Percentiles rank a stretch among this genome's conserved stretches.
Evolutionary conservation across 2,113 vertebrate species (phyloP).

Genomic region (Limnothrissa miodon): DNA sequence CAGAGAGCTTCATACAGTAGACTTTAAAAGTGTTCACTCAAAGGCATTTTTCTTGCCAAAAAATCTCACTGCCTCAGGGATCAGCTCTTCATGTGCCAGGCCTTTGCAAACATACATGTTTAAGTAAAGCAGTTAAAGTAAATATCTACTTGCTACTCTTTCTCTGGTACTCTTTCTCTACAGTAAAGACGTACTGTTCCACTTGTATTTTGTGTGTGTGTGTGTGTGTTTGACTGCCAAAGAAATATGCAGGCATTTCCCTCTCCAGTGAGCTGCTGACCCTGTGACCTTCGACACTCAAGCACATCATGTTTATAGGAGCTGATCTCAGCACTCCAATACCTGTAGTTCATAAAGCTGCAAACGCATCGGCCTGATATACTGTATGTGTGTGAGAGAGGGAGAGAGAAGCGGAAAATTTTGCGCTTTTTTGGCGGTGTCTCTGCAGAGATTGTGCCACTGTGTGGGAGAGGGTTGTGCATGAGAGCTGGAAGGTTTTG

Average conservation of each 20-base stretch:
- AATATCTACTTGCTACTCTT: neutral
- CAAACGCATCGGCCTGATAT: neutral
- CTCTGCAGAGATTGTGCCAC: neutral
- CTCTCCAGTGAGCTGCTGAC: neutral
- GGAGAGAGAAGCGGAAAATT: neutral
- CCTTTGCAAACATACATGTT: neutral
- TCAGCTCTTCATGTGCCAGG: neutral
- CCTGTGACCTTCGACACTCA: neutral
- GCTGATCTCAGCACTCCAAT: neutral
- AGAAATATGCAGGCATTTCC: neutral
- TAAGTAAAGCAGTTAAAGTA: neutral
- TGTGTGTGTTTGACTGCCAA: slow-evolving; percentile 26
- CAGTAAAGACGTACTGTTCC: neutral
- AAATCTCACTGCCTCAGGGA: neutral
- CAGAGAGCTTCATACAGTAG: neutral
- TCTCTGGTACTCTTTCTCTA: neutral
- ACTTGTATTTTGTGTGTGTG: slow-evolving; percentile 26
- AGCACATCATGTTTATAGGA: neutral
- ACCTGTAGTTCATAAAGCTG: neutral
- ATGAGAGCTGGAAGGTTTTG: neutral
- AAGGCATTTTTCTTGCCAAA: neutral
- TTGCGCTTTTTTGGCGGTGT: neutral
- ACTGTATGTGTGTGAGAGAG: neutral
- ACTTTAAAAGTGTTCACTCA: neutral
- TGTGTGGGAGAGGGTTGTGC: neutral